Evolutionary conservation across 2,888 invertebrate genomes (phyloP).

Genomic region (Cataglyphis cursor): DNA sequence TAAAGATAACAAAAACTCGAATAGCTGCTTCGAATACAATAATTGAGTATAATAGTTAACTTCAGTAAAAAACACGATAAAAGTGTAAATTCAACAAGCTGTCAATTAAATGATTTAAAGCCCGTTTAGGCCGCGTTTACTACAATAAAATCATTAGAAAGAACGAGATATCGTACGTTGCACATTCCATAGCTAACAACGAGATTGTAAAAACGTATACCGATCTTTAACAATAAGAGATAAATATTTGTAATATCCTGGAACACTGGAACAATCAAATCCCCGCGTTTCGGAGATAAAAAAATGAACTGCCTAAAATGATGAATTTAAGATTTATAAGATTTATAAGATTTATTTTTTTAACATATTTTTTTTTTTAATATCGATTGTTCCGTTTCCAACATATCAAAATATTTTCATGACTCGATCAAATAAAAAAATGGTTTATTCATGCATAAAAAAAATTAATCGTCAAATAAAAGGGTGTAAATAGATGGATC

Average conservation of each 20-base stretch:
- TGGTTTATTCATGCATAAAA: background rate
- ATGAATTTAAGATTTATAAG: background rate
- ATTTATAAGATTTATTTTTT: background rate
- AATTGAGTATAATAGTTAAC: slow-evolving; percentile 57
- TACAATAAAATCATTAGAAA: slow-evolving; percentile 46
- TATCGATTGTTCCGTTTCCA: background rate
- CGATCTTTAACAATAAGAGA: slow-evolving; percentile 1
- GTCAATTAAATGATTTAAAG: slow-evolving; percentile 62
- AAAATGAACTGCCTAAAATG: slow-evolving; percentile 3
- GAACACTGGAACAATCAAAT: background rate
- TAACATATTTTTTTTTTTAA: background rate
- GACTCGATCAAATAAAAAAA: background rate
- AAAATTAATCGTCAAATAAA: slow-evolving; percentile 6
- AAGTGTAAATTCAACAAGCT: slow-evolving; percentile 58
- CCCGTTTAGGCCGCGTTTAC: slow-evolving; percentile 67
- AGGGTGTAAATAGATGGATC: background rate
- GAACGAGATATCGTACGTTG: background rate
- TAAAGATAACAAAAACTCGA: slow-evolving; percentile 64
- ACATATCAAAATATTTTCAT: slow-evolving; percentile 9
- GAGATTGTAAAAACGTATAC: background rate
- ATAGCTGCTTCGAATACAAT: slow-evolving; percentile 44
- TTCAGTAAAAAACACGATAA: slow-evolving; percentile 50
- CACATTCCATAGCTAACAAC: slow-evolving; percentile 6
- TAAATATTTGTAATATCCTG: background rate
- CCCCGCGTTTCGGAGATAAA: background rate